These are phyloP conservation scores for Staurois parvus DNA, from an alignment of 2,797 vertebrate genomes.

Conservation along the genomic window DNA sequence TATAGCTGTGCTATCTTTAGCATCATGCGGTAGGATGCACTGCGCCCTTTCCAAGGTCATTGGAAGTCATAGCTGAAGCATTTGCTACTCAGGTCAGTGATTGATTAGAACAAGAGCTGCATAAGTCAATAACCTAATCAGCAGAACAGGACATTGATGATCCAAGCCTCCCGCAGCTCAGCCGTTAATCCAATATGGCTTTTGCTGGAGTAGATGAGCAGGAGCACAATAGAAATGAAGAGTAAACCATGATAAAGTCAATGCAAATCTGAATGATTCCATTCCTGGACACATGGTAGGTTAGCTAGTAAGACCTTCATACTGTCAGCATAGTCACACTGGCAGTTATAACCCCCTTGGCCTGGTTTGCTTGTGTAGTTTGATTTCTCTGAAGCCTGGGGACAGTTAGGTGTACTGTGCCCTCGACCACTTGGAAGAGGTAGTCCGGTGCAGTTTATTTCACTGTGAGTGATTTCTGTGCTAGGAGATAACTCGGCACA, in stretches of 20 bases:
- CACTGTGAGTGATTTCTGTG: no score
- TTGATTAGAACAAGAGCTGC: background rate
- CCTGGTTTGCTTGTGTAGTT: no score
- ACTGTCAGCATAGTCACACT: background rate
- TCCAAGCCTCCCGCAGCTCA: background rate
- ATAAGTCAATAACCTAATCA: background rate
- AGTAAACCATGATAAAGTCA: background rate
- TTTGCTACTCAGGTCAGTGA: background rate
- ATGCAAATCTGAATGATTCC: background rate
- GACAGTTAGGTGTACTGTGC: no score
- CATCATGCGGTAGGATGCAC: constrained; percentile 14
- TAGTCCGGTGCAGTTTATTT: no score
- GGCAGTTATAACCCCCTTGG: no score
- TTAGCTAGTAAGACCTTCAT: no score
- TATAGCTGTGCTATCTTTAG: constrained; percentile 42
- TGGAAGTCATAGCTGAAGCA: background rate
- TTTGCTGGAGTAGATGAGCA: background rate
- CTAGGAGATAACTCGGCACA: no score
- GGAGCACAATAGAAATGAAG: background rate
- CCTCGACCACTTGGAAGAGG: no score
- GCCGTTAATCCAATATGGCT: background rate
- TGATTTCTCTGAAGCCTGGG: no score
- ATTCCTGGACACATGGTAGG: no score
- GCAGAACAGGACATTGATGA: background rate
- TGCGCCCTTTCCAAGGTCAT: constrained; percentile 47